phyloP scores from a whole-genome alignment of 2,797 vertebrate genomes.

The Rousettus madagascariensis region DNA sequence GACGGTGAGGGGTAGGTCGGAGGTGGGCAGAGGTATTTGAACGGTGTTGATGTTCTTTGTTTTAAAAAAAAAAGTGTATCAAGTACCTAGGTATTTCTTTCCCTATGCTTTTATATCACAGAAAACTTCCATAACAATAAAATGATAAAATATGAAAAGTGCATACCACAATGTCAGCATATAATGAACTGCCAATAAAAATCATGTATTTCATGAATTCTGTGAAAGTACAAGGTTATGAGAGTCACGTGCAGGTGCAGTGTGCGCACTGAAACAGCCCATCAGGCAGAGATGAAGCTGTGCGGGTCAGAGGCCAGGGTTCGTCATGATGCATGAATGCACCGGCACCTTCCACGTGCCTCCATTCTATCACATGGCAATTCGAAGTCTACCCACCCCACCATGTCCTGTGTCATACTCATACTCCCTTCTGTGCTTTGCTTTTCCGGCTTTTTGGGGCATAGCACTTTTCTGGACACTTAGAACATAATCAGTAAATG shows the following conservation, averaged over 20 bases:
- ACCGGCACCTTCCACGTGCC: neutral
- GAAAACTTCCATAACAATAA: neutral
- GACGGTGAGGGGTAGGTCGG: no score
- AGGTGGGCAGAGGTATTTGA: neutral
- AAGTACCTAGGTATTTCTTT: neutral
- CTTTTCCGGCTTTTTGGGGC: neutral
- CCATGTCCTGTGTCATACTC: neutral
- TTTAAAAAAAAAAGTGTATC: neutral
- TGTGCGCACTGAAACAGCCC: neutral
- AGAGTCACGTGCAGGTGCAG: neutral
- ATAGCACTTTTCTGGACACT: neutral
- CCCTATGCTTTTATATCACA: neutral
- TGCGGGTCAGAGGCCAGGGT: no score
- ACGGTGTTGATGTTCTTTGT: neutral
- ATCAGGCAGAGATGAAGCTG: neutral
- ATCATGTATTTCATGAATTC: neutral
- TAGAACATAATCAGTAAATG: neutral
- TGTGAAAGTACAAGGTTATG: neutral
- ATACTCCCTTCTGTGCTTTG: neutral
- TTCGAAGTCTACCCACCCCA: neutral
- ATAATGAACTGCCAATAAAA: neutral
- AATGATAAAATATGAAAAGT: neutral
- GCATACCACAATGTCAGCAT: neutral
- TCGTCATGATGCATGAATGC: accelerated
- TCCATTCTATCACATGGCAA: neutral